Base-by-base conservation (phyloP, 92 coral and sea anemone genomes). In the Epizoanthus ramosus region DNA sequence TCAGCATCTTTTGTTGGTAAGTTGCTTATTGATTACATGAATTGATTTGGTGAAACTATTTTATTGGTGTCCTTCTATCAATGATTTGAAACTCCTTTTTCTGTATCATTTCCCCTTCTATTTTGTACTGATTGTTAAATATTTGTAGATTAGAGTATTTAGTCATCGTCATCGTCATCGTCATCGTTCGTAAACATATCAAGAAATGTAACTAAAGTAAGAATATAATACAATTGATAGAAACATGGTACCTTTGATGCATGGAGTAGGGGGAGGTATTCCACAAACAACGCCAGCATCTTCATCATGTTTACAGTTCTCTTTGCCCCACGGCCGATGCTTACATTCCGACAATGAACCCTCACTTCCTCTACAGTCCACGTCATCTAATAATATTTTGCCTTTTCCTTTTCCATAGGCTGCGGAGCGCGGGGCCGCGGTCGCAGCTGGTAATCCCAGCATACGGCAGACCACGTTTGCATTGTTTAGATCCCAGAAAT, bases 381-480 rank as follows among this genome's bases (percentile, higher is more conserved):
- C 67, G 28, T 70, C 66, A 57, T 81, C 85, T 31, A 81, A 45
- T 47, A 81, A 67, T 10, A 81, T 81, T 15, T 19, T 50, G 7
- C 85, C 85, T 14, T 15, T 70, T 28, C 85, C 85, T 54, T n/a
- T 43, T 2, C 85, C 85, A 69, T 47, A 81, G 5, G 22, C 33
- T n/a, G 85, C 85, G 21, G 12, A 31, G 3, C 65, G 53, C 13
- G 24, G 67, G 17, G 85, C 85, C 22, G 22, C 17, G 47, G 28
- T 68, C 28, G 85, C 85, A 24, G 66, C 37, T 14, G 69, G 56
- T 15, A 64, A 54, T 14, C 85, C 85, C 2, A 81, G 79, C 74
- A 68, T 71, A 57, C 79, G 79, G 39, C 85, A 81, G 14, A 81
- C 63, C n/a, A 81, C 85, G 35, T 57, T 35, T 18, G 76, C 85